These are phyloP conservation scores for Spodoptera frugiperda DNA, from an alignment of 1,140 invertebrate genomes.

Conservation along the genomic window DNA sequence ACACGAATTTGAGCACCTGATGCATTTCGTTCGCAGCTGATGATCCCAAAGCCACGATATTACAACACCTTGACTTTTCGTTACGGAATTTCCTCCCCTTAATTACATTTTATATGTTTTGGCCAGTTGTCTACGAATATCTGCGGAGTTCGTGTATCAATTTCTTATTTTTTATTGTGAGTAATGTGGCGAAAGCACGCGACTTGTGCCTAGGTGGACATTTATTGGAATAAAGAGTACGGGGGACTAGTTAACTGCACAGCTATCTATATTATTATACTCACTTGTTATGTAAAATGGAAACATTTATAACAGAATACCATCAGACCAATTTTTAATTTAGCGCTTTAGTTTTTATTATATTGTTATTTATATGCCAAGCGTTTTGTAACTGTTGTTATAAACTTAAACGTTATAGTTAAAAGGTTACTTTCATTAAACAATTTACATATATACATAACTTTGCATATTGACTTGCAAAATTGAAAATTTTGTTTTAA, in stretches of 20 bases:
- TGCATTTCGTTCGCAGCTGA: conserved; percentile 71
- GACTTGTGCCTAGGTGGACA: not conserved
- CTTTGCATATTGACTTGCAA: no score
- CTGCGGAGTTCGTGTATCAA: conserved; percentile 18
- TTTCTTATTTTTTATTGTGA: conserved; percentile 32
- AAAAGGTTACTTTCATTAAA: no score
- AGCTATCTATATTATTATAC: no score
- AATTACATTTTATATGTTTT: conserved; percentile 69
- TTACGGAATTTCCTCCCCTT: conserved; percentile 78
- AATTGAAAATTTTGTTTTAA: no score
- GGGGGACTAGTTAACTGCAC: not conserved
- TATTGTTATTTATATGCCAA: no score
- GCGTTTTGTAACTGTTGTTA: no score
- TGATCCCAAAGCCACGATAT: conserved; percentile 55
- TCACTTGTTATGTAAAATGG: not conserved
- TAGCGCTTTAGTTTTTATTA: no score
- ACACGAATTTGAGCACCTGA: conserved; percentile 80
- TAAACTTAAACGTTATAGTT: no score
- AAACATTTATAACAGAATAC: not conserved
- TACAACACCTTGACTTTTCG: conserved; percentile 80
- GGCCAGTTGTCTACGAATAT: conserved; percentile 49
- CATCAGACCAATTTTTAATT: no score
- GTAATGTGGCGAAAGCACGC: conserved; percentile 26
- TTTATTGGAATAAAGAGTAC: not conserved
- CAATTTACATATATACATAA: no score